Evolutionary conservation across 1,140 invertebrate genomes (phyloP), one percentile per base, ranked within the genome.

Genomic region (Marisa cornuarietis): DNA sequence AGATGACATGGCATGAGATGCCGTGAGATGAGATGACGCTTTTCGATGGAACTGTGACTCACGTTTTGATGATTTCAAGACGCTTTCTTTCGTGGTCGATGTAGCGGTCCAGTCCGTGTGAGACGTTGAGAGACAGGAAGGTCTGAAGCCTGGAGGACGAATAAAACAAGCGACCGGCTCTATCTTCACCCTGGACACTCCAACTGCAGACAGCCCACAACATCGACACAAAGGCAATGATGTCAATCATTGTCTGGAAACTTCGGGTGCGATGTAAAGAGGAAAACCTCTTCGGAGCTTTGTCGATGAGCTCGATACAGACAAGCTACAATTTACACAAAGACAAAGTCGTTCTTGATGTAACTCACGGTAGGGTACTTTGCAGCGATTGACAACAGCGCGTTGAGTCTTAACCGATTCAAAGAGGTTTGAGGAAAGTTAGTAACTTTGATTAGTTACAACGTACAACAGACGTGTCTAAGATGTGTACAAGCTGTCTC

Each of bases 31-130:
- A 71, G 16, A 71, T 31, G 51, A 71, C 20, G 22, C 13, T 9
- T n/a, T 71, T 42, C 1, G 13, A 20, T 0, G 3, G 3, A 9
- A 6, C 9, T 49, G 1, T 20, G 20, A 71, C 69, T 71, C 22
- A 71, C 69, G 22, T 71, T 71, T 71, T 71, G 69, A 71, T 71
- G 69, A 71, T 71, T 71, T 71, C 69, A 9, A 71, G 24, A 31
- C 69, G 69, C 20, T 71, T 51, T 6, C 31, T 31, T 71, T 71
- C 69, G 9, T 71, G 69, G 8, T 51, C 22, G 20, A 71, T 71
- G 69, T 26, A 71, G 20, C 24, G 31, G 24, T 71, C 69, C 20
- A 71, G 69, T 22, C 69, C 69, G 0, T 71, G 11, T 71, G 14
- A 51, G 22, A 20, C 18, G 16, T 71, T 51, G 69, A 51, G 20